A percentile compares a stretch with the other conserved stretches of the same genome.
Conservation (phyloP, 2,113 vertebrate species). For the Poeciliopsis retropinna region DNA sequence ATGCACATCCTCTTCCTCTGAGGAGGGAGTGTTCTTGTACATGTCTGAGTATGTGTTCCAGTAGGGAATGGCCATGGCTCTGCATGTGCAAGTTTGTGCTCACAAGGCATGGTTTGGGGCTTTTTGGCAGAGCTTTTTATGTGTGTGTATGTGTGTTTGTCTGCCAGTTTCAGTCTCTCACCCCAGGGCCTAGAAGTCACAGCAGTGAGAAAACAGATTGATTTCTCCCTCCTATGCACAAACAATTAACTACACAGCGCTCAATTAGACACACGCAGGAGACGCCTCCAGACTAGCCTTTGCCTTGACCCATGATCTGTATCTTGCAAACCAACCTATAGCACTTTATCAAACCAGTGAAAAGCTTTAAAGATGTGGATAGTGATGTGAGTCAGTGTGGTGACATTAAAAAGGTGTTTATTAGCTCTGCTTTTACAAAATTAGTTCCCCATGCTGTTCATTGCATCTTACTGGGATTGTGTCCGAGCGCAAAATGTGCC, state of each 20-base stretch:
- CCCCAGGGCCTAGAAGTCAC: slow-evolving; percentile 79
- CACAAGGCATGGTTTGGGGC: slow-evolving; percentile 53
- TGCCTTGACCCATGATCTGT: slow-evolving; percentile 69
- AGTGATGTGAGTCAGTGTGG: slow-evolving; percentile 17
- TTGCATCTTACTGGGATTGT: slow-evolving; percentile 41
- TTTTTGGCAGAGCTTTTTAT: slow-evolving; percentile 52
- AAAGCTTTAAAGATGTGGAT: slow-evolving; percentile 24
- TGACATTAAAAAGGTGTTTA: slow-evolving; percentile 30
- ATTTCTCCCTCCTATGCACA: slow-evolving; percentile 82
- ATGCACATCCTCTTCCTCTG: slow-evolving; percentile 63
- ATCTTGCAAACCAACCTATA: slow-evolving; percentile 32
- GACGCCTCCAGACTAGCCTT: slow-evolving; percentile 72
- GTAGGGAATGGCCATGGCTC: slow-evolving; percentile 41
- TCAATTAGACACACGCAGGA: slow-evolving; percentile 83
- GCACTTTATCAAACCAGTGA: slow-evolving; percentile 18
- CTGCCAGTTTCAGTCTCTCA: slow-evolving; percentile 78
- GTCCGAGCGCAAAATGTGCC: slow-evolving; percentile 66
- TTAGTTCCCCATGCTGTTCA: slow-evolving; percentile 49
- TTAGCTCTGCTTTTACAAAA: slow-evolving; percentile 26
- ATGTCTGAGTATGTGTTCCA: slow-evolving; percentile 33
- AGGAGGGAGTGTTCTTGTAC: slow-evolving; percentile 32
- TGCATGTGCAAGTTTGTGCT: slow-evolving; percentile 50
- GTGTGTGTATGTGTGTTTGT: slow-evolving; percentile 47
- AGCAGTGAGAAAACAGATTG: slow-evolving; percentile 83
- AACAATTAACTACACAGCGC: slow-evolving; percentile 85